Conservation (phyloP, 2,888 invertebrate species). For the Cheilosia pagana region DNA sequence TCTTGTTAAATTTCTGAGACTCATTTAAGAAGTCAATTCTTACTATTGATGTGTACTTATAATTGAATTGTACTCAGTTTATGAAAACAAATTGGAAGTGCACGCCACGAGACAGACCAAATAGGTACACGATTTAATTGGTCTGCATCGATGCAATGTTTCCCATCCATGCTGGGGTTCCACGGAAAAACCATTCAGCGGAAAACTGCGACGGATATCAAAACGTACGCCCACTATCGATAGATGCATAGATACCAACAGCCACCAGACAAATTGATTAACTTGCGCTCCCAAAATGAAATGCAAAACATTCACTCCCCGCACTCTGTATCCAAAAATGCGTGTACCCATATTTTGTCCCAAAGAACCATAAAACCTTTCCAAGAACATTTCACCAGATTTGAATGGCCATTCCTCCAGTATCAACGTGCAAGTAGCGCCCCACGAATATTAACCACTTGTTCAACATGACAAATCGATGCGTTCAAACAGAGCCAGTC, state of each 20-base stretch:
- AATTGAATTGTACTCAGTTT: too few relatives aligned
- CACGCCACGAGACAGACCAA: not conserved
- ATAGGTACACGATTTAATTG: not conserved
- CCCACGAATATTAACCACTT: slow-evolving; percentile 59
- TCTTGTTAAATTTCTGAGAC: too few relatives aligned
- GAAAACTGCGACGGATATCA: not conserved
- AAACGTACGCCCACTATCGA: not conserved
- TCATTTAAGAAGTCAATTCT: too few relatives aligned
- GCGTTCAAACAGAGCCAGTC: slow-evolving; percentile 19
- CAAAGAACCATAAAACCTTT: slow-evolving; percentile 24
- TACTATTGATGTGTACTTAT: too few relatives aligned
- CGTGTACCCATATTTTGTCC: not conserved
- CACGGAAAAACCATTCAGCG: not conserved
- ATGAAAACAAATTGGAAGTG: too few relatives aligned
- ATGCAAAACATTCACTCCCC: slow-evolving; percentile 7
- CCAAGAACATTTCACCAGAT: not conserved
- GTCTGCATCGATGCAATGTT: not conserved
- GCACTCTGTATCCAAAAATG: not conserved
- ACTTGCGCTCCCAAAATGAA: slow-evolving; percentile 18
- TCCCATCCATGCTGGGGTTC: not conserved
- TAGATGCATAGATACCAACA: too few relatives aligned
- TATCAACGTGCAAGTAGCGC: slow-evolving; percentile 37
- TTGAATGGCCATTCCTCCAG: not conserved
- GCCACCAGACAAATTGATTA: slow-evolving; percentile 12
- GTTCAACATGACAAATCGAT: slow-evolving; percentile 56